phyloP scores from a whole-genome alignment of 2,888 invertebrate species.

The Apamea epomidion region DNA sequence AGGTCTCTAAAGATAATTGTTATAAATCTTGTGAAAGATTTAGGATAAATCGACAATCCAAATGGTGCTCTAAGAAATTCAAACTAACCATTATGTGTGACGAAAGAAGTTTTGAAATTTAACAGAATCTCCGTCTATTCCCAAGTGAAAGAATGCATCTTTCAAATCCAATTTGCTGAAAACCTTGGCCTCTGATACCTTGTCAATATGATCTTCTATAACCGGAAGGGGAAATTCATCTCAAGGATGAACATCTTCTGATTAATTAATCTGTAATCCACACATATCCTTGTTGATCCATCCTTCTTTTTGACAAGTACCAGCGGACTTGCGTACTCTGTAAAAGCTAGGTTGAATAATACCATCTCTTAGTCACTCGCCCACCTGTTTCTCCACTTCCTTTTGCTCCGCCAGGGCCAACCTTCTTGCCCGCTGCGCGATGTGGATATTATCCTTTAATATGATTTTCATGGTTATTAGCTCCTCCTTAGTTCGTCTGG shows the following conservation, averaged over 20 bases:
- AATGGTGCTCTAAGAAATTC: neutral
- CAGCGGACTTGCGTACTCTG: neutral
- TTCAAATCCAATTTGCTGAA: neutral
- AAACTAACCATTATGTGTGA: neutral
- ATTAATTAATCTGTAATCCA: neutral
- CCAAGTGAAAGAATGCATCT: neutral
- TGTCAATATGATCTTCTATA: neutral
- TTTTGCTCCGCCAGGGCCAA: neutral
- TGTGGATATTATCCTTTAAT: no score
- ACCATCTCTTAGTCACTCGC: neutral
- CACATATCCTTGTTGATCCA: neutral
- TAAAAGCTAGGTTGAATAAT: neutral
- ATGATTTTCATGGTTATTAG: no score
- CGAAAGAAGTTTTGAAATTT: neutral
- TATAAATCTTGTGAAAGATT: neutral
- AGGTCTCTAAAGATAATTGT: neutral
- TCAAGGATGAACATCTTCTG: neutral
- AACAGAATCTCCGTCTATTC: neutral
- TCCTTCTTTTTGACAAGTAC: neutral
- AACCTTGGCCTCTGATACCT: neutral
- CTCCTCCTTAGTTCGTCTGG: no score
- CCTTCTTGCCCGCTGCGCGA: neutral
- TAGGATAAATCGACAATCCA: neutral
- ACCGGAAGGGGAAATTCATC: neutral
- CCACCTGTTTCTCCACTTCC: neutral